Conservation (phyloP, 2,888 invertebrate species). For the Caenorhabditis uteleia region DNA sequence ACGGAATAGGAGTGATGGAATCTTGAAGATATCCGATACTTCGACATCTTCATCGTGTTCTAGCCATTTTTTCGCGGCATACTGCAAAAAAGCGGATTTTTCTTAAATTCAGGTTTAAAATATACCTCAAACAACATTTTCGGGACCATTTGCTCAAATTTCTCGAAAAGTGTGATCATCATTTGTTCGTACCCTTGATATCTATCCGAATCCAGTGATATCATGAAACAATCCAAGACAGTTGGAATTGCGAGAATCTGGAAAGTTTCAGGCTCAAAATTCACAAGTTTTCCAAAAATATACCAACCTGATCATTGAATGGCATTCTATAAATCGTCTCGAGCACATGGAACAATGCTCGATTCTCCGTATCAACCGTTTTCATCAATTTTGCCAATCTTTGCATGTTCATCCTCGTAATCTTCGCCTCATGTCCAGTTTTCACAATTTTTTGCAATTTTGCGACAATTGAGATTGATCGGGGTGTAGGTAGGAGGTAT, state of each 20-base stretch:
- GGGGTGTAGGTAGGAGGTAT: conserved; percentile 46
- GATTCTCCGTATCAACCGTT: no score
- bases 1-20: conserved; percentile 42
- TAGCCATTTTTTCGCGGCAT: conserved; percentile 13
- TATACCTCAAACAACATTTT: conserved; percentile 22
- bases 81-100: conserved; percentile 4
- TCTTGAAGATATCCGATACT: conserved; percentile 32
- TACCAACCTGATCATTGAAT: no score
- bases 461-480: background rate
- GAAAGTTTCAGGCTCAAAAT: no score
- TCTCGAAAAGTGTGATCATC: conserved; percentile 6
- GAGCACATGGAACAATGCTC: no score
- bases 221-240: conserved; percentile 3
- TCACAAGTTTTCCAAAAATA: no score
- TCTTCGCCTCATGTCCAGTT: background rate
- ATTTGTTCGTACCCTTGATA: background rate
- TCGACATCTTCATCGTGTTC: conserved; percentile 5
- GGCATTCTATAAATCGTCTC: no score
- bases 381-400: background rate
- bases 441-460: no score
- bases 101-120: no score
- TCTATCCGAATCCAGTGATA: conserved; percentile 8
- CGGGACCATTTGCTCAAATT: conserved; percentile 18
- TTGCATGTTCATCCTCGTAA: background rate
- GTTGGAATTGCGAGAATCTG: background rate